phyloP scores from a whole-genome alignment of 2,888 invertebrate species.

The Andrena hattorfiana region DNA sequence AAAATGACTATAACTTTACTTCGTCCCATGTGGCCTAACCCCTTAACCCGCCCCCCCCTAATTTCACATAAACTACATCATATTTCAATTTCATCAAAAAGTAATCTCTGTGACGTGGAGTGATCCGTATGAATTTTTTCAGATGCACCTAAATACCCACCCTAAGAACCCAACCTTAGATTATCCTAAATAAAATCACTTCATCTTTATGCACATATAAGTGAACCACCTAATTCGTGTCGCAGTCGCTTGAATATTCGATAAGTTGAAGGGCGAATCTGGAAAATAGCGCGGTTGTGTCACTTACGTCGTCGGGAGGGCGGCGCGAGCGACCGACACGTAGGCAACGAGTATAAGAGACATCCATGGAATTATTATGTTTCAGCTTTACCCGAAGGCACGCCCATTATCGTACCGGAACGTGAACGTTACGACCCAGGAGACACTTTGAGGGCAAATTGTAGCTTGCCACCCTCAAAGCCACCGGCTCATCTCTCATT shows the following conservation, averaged over 20 bases:
- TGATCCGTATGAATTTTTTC: too few species aligned
- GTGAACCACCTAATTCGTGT: slow-evolving; percentile 8
- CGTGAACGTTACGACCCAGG: slow-evolving; percentile 91
- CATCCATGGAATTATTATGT: slow-evolving; percentile 79
- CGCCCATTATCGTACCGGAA: slow-evolving; percentile 90
- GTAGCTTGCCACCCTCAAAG: slow-evolving; percentile 91
- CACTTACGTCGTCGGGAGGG: slow-evolving; percentile 5
- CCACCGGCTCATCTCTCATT: slow-evolving; percentile 91
- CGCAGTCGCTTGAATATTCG: slow-evolving; percentile 50
- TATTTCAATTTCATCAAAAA: too few species aligned
- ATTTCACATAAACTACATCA: too few species aligned
- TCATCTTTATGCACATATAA: too few species aligned
- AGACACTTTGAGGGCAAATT: slow-evolving; percentile 91
- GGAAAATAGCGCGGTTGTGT: slow-evolving; percentile 55
- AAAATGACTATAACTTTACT: too few species aligned
- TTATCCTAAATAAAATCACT: too few species aligned
- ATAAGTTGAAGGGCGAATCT: slow-evolving; percentile 57
- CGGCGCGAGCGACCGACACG: slow-evolving; percentile 23
- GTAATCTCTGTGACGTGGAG: too few species aligned
- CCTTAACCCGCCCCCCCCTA: too few species aligned
- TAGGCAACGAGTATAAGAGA: slow-evolving; percentile 53
- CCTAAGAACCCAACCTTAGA: too few species aligned
- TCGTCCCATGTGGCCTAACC: too few species aligned
- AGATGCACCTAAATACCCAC: too few species aligned
- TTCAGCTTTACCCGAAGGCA: slow-evolving; percentile 90